Evolutionary conservation across 1,140 invertebrate species (phyloP).

Genomic region (Trichonephila inaurata): DNA sequence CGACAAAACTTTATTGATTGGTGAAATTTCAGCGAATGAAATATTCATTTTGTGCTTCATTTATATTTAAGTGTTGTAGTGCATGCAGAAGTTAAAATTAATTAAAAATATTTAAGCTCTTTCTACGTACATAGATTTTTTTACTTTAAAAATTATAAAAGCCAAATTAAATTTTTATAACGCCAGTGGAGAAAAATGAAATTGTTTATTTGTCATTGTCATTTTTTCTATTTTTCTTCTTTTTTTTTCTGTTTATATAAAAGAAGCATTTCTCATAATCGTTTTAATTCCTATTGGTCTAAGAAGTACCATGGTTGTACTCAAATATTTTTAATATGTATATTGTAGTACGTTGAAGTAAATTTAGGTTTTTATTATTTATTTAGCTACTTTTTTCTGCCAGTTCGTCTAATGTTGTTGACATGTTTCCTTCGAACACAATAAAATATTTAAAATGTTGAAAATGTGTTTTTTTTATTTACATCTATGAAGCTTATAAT

Average conservation of each 20-base stretch:
- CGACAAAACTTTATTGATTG: too few species aligned
- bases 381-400: not conserved
- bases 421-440: not conserved
- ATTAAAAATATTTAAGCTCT: too few species aligned
- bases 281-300: not conserved
- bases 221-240: not conserved
- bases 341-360: not conserved
- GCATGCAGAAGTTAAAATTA: too few species aligned
- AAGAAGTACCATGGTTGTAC: not conserved
- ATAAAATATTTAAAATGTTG: not conserved
- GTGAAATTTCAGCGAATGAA: too few species aligned
- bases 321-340: not conserved
- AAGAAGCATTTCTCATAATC: too few species aligned
- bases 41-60: too few species aligned
- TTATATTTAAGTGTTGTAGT: too few species aligned
- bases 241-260: not conserved
- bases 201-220: not conserved
- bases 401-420: not conserved
- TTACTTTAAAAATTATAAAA: too few species aligned
- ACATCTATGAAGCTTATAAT: too few species aligned
- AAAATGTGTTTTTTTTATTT: too few species aligned
- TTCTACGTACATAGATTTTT: too few species aligned
- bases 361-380: slow-evolving; percentile 21
- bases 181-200: not conserved
- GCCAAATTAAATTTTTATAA: too few species aligned